Evolutionary conservation across 2,888 invertebrate species (phyloP).

Genomic region (Busseola fusca): DNA sequence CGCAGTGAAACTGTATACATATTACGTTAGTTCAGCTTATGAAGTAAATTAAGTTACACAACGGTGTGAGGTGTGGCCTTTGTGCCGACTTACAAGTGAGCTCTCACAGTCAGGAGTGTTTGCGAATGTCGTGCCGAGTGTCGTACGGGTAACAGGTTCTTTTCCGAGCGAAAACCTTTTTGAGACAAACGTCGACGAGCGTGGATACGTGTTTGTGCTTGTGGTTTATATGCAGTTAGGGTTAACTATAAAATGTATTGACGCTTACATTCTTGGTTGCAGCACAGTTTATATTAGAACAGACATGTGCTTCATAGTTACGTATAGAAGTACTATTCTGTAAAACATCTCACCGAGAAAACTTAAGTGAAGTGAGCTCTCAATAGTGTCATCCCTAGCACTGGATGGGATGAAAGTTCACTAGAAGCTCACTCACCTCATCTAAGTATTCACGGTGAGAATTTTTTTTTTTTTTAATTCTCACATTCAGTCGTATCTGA

Average conservation of each 20-base stretch:
- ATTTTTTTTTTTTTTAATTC: no score
- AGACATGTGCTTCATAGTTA: neutral
- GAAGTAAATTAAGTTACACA: slow-evolving; percentile 4
- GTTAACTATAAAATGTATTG: slow-evolving; percentile 20
- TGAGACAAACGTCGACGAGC: slow-evolving; percentile 57
- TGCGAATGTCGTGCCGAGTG: slow-evolving; percentile 70
- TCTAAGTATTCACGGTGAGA: no score
- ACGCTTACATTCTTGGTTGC: neutral
- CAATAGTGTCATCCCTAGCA: no score
- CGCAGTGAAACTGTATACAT: neutral
- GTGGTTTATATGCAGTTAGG: slow-evolving; percentile 17
- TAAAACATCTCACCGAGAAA: no score
- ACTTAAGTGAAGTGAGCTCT: no score
- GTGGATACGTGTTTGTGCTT: slow-evolving; percentile 39
- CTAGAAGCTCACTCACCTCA: no score
- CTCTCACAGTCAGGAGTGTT: slow-evolving; percentile 70
- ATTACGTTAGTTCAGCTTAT: neutral
- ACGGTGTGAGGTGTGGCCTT: slow-evolving; percentile 66
- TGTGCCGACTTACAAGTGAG: slow-evolving; percentile 68
- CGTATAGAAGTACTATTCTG: no score
- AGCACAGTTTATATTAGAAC: neutral
- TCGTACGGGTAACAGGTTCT: slow-evolving; percentile 69
- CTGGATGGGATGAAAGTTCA: no score
- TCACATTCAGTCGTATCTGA: no score
- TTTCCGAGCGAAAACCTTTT: slow-evolving; percentile 65